Evolutionary conservation across 1,140 invertebrate species (phyloP).

Genomic region (Atta texana): DNA sequence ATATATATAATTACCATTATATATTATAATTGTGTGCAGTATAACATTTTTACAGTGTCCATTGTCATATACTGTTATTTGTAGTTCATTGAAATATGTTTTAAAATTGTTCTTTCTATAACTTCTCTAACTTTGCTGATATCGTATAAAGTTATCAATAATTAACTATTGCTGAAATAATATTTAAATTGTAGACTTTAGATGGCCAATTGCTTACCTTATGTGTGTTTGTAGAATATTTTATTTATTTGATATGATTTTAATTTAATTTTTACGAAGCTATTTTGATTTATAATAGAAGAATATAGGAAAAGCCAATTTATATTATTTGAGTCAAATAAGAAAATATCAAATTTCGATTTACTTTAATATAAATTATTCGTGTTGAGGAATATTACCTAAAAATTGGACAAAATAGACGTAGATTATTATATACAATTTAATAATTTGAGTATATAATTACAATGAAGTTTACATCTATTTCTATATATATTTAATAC

Average conservation of each 20-base stretch:
- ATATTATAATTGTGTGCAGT: slow-evolving; percentile 23
- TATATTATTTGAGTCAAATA: background rate
- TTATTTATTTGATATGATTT: slow-evolving; percentile 71
- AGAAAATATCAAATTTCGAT: slow-evolving; percentile 7
- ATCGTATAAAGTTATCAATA: slow-evolving; percentile 62
- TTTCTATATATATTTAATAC: slow-evolving; percentile 16
- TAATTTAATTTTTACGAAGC: slow-evolving; percentile 60
- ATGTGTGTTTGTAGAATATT: slow-evolving; percentile 59
- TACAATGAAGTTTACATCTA: slow-evolving; percentile 20
- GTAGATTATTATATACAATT: slow-evolving; percentile 19
- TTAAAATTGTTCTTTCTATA: slow-evolving; percentile 46
- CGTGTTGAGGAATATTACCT: slow-evolving; percentile 2
- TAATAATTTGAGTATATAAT: slow-evolving; percentile 29
- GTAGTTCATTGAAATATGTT: slow-evolving; percentile 23
- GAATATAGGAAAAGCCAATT: slow-evolving; percentile 38
- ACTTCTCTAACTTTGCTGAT: slow-evolving; percentile 16
- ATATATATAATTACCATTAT: slow-evolving; percentile 17
- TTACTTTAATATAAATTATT: slow-evolving; percentile 59
- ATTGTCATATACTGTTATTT: slow-evolving; percentile 38
- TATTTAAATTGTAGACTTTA: slow-evolving; percentile 24
- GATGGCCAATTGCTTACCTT: background rate
- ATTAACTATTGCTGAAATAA: slow-evolving; percentile 42
- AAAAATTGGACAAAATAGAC: background rate
- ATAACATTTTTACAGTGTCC: slow-evolving; percentile 34
- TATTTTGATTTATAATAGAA: slow-evolving; percentile 49